A percentile compares a stretch with the other conserved stretches of the same genome.
phyloP scores from a whole-genome alignment of 2,888 invertebrate species.

The Ophion slaviceki region DNA sequence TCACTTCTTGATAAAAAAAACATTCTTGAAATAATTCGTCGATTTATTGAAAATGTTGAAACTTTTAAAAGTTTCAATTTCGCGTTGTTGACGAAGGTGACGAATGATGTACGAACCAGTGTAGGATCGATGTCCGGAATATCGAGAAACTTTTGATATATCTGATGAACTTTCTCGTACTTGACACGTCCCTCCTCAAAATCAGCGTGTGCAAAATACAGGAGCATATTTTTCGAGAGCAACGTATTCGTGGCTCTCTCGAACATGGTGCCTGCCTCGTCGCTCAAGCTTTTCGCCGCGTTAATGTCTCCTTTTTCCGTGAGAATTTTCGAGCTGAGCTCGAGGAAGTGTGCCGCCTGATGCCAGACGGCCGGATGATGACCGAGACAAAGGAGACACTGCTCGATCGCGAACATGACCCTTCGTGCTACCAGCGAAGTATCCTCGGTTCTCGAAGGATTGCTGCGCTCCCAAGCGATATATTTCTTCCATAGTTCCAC shows the following conservation, averaged over 20 bases:
- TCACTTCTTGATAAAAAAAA: no score
- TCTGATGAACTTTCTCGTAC: constrained; percentile 97
- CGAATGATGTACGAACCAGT: constrained; percentile 86
- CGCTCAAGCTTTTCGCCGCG: constrained; percentile 95
- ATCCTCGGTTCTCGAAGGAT: constrained; percentile 98
- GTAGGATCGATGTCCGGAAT: constrained; percentile 97
- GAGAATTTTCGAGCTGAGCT: constrained; percentile 96
- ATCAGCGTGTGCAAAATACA: constrained; percentile 99
- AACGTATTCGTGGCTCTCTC: constrained; percentile 96
- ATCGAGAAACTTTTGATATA: constrained; percentile 96
- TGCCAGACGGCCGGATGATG: constrained; percentile 99
- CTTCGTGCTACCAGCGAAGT: constrained; percentile 95
- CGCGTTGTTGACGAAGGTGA: background rate
- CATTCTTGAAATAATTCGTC: no score
- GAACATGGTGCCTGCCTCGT: constrained; percentile 97
- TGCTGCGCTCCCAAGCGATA: constrained; percentile 98
- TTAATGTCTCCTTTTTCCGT: constrained; percentile 98
- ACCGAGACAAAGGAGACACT: constrained; percentile 97
- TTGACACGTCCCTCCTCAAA: constrained; percentile 98
- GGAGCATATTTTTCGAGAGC: constrained; percentile 94
- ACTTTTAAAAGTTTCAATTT: no score
- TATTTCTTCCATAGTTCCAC: constrained; percentile 99
- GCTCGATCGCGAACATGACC: constrained; percentile 99
- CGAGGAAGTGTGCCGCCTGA: constrained; percentile 98
- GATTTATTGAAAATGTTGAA: no score